These are phyloP conservation scores for Sakesphorus luctuosus DNA, from an alignment of 2,113 vertebrate genomes.

Conservation along the genomic window DNA sequence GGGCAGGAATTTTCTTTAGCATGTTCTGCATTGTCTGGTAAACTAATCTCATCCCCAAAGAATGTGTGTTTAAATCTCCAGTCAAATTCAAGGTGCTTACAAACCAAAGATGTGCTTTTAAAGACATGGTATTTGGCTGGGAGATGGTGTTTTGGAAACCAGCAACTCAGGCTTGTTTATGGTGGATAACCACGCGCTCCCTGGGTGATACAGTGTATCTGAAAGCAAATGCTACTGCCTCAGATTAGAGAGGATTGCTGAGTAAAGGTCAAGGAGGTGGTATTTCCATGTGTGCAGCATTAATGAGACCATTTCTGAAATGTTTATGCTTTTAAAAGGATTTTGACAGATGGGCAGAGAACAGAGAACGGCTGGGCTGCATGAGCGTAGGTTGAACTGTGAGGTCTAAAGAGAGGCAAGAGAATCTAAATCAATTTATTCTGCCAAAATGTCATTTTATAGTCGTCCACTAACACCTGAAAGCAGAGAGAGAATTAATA, in stretches of 20 bases:
- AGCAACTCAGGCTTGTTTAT: not conserved
- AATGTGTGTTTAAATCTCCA: not conserved
- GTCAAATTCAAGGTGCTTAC: not conserved
- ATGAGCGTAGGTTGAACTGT: not conserved
- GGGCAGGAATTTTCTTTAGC: not conserved
- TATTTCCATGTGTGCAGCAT: conserved; percentile 2
- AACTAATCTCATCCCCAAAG: not conserved
- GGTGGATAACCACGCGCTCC: not conserved
- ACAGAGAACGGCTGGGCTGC: not conserved
- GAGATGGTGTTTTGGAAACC: not conserved
- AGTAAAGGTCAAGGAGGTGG: conserved; percentile 39
- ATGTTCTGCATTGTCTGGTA: not conserved
- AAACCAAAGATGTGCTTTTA: not conserved
- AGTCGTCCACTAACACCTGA: not conserved
- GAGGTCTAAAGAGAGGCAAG: not conserved
- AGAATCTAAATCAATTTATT: not conserved
- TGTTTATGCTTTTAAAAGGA: not conserved
- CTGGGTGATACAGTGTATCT: not conserved
- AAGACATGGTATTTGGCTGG: not conserved
- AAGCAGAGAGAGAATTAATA: not conserved
- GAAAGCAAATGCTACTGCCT: not conserved
- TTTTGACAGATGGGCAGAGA: conserved; percentile 17
- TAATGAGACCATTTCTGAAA: conserved; percentile 32
- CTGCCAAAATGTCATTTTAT: not conserved
- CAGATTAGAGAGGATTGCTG: not conserved